phyloP scores from a whole-genome alignment of 2,113 vertebrate genomes.

The Chroicocephalus ridibundus region DNA sequence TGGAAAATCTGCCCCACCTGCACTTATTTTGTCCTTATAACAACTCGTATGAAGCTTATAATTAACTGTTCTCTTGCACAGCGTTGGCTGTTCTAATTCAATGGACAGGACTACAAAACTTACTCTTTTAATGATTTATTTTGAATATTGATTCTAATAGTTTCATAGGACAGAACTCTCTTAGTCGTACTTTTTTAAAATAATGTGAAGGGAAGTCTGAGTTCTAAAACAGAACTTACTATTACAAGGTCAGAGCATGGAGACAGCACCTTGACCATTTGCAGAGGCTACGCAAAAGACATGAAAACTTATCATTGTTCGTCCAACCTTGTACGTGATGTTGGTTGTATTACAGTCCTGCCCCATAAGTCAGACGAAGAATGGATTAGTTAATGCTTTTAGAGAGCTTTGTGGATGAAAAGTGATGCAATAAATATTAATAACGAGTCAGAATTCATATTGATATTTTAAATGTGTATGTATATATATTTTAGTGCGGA shows the following conservation, averaged over 20 bases:
- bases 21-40: background rate
- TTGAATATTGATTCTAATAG: background rate
- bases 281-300: background rate
- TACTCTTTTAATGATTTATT: background rate
- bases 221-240: background rate
- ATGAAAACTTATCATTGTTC: background rate
- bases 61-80: background rate
- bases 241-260: background rate
- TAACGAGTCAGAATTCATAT: background rate
- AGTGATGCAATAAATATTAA: background rate
- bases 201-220: background rate
- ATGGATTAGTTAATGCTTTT: background rate
- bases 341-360: background rate
- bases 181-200: background rate
- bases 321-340: background rate
- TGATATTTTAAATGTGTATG: background rate
- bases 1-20: background rate
- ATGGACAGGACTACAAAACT: background rate
- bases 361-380: background rate
- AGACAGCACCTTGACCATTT: background rate
- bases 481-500: slow-evolving; percentile 77
- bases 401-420: background rate
- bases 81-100: background rate
- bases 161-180: background rate
- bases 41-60: background rate